These are phyloP conservation scores for Spondyliosoma cantharus DNA, from an alignment of 2,797 vertebrate species.

Conservation along the genomic window DNA sequence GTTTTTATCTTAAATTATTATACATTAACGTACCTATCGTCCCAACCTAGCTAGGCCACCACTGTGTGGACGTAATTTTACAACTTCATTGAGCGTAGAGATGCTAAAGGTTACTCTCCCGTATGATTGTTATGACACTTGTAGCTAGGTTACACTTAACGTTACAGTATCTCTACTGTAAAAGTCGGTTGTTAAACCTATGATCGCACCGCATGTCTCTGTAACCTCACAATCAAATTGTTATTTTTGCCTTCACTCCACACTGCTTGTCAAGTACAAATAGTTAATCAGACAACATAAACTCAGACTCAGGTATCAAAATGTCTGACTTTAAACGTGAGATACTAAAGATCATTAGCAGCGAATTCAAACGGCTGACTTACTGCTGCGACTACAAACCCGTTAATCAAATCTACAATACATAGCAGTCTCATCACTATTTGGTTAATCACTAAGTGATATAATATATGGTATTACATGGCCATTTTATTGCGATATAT, in stretches of 20 bases:
- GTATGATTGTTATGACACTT: conserved; percentile 36
- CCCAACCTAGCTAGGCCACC: background rate
- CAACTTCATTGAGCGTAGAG: background rate
- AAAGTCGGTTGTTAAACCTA: background rate
- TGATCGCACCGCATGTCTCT: background rate
- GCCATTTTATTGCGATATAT: background rate
- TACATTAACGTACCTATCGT: no score
- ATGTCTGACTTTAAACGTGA: background rate
- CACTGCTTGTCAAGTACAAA: background rate
- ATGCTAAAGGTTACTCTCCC: background rate
- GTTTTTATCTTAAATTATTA: background rate
- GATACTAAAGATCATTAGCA: background rate
- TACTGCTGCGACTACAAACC: background rate
- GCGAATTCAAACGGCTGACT: background rate
- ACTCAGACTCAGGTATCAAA: background rate
- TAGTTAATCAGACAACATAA: background rate
- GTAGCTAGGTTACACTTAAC: conserved; percentile 20
- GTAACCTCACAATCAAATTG: background rate
- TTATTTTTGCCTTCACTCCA: background rate
- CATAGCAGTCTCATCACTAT: background rate
- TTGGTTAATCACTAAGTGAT: background rate
- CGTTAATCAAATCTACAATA: background rate
- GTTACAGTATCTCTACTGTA: background rate
- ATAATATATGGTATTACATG: background rate
- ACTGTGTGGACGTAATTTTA: background rate